A percentile compares a stretch with the other conserved stretches of the same genome.
Conservation (phyloP, 2,113 vertebrate species). For the Callorhinus ursinus region DNA sequence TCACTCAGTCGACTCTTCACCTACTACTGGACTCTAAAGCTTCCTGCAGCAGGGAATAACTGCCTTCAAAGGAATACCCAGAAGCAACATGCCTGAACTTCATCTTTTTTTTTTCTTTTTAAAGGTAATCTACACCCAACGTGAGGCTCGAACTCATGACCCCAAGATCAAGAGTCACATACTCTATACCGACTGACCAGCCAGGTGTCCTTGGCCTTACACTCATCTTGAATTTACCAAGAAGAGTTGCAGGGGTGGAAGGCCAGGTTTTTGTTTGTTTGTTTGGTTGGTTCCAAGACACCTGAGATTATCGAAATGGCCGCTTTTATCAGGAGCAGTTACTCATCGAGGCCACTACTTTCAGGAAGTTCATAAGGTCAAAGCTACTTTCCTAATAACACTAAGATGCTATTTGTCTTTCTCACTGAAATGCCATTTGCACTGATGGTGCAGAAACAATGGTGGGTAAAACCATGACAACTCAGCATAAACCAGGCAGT, state of each 20-base stretch:
- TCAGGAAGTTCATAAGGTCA: background rate
- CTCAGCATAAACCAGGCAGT: background rate
- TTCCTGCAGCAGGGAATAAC: background rate
- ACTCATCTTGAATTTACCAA: background rate
- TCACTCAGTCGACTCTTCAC: background rate
- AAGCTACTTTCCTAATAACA: background rate
- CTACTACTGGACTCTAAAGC: background rate
- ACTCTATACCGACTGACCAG: background rate
- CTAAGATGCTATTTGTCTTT: background rate
- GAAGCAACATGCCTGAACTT: fast-evolving
- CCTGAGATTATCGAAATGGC: background rate
- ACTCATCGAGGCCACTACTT: background rate
- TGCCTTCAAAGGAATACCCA: background rate
- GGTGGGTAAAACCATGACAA: background rate
- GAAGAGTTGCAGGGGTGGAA: background rate
- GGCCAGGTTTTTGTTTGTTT: background rate
- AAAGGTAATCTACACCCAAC: background rate
- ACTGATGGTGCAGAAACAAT: background rate
- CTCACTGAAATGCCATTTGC: background rate
- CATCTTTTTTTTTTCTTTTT: background rate
- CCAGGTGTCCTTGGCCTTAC: background rate
- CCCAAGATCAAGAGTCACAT: background rate
- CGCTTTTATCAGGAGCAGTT: background rate
- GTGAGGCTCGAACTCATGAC: background rate
- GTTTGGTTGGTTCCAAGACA: background rate